These are phyloP conservation scores for Galbula dea DNA, from an alignment of 2,113 vertebrate species.

Conservation along the genomic window DNA sequence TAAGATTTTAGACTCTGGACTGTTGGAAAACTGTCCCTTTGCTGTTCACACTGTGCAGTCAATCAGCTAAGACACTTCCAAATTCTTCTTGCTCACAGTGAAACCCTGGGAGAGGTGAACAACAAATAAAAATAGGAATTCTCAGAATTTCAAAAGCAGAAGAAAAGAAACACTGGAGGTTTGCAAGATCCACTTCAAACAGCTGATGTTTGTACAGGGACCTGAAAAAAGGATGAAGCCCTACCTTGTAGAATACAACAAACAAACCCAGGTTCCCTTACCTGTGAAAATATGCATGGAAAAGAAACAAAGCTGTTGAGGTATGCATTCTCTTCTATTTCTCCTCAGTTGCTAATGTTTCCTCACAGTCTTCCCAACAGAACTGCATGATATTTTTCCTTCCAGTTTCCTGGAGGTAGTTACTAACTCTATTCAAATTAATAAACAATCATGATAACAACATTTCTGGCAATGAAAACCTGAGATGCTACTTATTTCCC, in stretches of 20 bases:
- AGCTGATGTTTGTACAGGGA: not conserved
- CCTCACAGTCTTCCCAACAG: not conserved
- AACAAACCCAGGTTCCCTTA: not conserved
- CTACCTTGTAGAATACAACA: not conserved
- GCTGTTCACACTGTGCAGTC: not conserved
- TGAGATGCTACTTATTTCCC: not conserved
- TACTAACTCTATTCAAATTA: constrained; percentile 22
- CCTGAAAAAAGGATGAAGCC: not conserved
- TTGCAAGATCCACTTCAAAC: not conserved
- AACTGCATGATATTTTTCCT: not conserved
- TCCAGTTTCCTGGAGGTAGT: constrained; percentile 22
- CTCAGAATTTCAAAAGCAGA: not conserved
- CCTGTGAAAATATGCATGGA: not conserved
- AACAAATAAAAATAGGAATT: not conserved
- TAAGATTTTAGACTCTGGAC: not conserved
- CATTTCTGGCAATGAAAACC: constrained; percentile 35
- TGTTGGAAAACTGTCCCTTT: not conserved
- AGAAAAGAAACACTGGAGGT: not conserved
- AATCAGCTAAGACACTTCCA: not conserved
- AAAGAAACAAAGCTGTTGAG: not conserved
- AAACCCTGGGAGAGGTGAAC: constrained; percentile 2
- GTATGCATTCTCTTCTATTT: not conserved
- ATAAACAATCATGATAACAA: constrained; percentile 29
- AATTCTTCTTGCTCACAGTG: not conserved
- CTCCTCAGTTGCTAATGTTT: not conserved